Conservation (phyloP, 2,888 invertebrate genomes). For the Epistrophe eligans region DNA sequence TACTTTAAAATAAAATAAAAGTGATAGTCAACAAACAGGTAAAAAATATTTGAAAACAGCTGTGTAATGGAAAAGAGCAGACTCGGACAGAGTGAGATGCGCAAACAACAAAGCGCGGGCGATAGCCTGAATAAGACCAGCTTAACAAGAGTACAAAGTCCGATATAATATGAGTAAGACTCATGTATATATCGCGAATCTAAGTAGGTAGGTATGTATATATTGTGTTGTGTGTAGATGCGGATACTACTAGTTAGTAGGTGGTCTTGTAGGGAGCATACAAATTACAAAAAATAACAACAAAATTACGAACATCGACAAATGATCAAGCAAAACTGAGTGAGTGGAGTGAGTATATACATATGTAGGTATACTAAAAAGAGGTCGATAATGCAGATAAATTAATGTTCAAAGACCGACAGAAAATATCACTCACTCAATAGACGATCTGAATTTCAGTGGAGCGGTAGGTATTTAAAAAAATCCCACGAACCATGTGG, state of each 20-base stretch:
- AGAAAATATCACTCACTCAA: conserved; percentile 2
- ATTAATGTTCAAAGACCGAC: conserved; percentile 23
- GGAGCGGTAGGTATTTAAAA: not conserved
- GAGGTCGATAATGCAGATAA: conserved; percentile 31
- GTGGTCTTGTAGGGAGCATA: not conserved
- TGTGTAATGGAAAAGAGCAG: conserved; percentile 30
- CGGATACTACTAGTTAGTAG: not conserved
- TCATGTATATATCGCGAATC: not conserved
- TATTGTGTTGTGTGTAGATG: conserved; percentile 1
- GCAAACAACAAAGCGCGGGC: conserved; percentile 39
- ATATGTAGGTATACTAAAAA: too few species aligned
- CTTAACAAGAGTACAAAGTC: conserved; percentile 55
- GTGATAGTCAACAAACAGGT: not conserved
- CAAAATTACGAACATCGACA: not conserved
- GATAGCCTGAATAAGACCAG: conserved; percentile 20
- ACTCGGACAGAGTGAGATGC: not conserved
- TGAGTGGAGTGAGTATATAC: not conserved
- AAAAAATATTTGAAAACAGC: conserved; percentile 29
- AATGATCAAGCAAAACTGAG: not conserved
- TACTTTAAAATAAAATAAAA: not conserved
- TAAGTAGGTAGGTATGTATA: too few species aligned
- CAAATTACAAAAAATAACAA: conserved; percentile 12
- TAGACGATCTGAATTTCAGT: not conserved
- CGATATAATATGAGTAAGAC: not conserved
- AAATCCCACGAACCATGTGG: not conserved